phyloP scores from a whole-genome alignment of 2,888 invertebrate genomes.

The Eupelmus urozonus region DNA sequence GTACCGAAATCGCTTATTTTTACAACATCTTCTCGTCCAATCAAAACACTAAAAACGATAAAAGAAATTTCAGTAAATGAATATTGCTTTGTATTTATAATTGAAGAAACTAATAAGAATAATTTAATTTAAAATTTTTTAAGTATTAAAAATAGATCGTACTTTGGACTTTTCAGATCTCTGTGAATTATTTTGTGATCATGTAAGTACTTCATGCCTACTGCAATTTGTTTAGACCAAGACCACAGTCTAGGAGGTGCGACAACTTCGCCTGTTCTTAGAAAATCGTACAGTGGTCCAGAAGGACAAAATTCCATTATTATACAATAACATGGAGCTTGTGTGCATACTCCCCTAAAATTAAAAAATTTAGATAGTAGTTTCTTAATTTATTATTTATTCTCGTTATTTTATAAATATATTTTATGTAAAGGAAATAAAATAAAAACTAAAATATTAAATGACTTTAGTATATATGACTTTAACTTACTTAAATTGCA shows the following conservation, averaged over 20 bases:
- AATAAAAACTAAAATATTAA: background rate
- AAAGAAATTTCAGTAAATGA: conserved; percentile 3
- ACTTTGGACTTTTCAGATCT: conserved; percentile 99
- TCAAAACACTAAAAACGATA: conserved; percentile 84
- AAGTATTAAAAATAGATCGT: conserved; percentile 82
- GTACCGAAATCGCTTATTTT: conserved; percentile 99
- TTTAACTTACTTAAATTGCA: conserved; percentile 84
- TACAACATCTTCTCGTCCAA: conserved; percentile 87
- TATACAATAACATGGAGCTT: conserved; percentile 94
- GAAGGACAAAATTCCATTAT: conserved; percentile 99
- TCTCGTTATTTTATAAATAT: background rate
- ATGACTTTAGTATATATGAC: conserved; percentile 12
- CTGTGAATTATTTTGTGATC: conserved; percentile 97
- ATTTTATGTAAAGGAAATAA: background rate
- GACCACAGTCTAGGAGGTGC: conserved; percentile 91
- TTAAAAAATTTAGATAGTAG: conserved; percentile 14
- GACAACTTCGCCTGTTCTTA: conserved; percentile 90
- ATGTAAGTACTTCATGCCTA: conserved; percentile 98
- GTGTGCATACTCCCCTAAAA: conserved; percentile 92
- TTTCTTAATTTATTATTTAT: background rate
- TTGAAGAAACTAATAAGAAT: background rate
- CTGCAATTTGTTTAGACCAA: conserved; percentile 97
- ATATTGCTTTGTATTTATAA: background rate
- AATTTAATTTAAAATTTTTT: background rate
- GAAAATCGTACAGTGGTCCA: conserved; percentile 94